A percentile compares a stretch with the other conserved stretches of the same genome.
Evolutionary conservation across 1,140 invertebrate species (phyloP).

Genomic region (Hyles vespertilio): DNA sequence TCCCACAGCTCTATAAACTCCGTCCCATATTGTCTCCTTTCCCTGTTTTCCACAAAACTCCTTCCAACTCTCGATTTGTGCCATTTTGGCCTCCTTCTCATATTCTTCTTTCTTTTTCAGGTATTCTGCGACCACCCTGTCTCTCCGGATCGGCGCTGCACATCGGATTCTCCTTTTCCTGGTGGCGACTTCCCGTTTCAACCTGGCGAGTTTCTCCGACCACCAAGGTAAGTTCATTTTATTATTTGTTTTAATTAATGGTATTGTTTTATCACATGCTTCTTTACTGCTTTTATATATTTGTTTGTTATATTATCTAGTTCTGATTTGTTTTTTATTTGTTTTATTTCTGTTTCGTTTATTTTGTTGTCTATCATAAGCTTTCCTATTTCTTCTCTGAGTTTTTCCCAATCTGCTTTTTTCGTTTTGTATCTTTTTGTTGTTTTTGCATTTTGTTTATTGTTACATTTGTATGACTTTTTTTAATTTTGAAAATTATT

Average conservation of each 20-base stretch:
- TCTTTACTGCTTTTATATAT: slow-evolving; percentile 1
- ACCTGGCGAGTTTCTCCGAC: neutral
- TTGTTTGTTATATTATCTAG: slow-evolving; percentile 4
- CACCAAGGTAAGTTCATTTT: slow-evolving; percentile 8
- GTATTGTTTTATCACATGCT: slow-evolving; percentile 15
- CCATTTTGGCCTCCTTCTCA: slow-evolving; percentile 8
- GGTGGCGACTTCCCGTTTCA: neutral
- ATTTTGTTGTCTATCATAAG: slow-evolving; percentile 8
- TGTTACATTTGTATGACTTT: neutral
- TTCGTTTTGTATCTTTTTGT: slow-evolving; percentile 7
- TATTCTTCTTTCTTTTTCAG: slow-evolving; percentile 7
- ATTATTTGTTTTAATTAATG: slow-evolving; percentile 12
- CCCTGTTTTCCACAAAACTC: slow-evolving; percentile 25
- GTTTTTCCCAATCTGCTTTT: slow-evolving; percentile 7
- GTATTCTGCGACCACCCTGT: neutral
- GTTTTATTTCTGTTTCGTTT: slow-evolving; percentile 7
- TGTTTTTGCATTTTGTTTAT: slow-evolving; percentile 16
- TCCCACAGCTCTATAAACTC: slow-evolving; percentile 14
- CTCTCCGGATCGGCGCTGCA: neutral
- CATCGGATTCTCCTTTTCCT: slow-evolving; percentile 1
- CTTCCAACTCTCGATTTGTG: slow-evolving; percentile 8
- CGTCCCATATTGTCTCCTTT: slow-evolving; percentile 17
- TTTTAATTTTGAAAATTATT: neutral
- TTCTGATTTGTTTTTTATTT: slow-evolving; percentile 3
- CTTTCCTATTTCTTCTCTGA: slow-evolving; percentile 10